These are phyloP conservation scores for Ptychochromis oligacanthus DNA, from an alignment of 2,113 vertebrate species.

Conservation along the genomic window DNA sequence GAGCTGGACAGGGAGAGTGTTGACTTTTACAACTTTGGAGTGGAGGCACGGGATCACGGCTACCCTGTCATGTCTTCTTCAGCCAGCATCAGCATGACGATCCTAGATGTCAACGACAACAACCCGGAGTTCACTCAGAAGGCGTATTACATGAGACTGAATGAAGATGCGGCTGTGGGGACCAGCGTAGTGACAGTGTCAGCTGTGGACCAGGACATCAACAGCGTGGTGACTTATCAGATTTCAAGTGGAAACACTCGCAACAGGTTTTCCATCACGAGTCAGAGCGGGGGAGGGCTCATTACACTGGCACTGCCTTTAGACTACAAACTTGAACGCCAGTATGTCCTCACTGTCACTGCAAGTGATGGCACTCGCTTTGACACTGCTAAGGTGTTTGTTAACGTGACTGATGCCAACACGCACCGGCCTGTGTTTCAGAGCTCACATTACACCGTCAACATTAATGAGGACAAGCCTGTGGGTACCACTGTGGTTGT, in stretches of 20 bases:
- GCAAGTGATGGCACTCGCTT: conserved; percentile 91
- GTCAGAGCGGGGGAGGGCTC: conserved; percentile 91
- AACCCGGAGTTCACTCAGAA: conserved; percentile 92
- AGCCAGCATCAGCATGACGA: conserved; percentile 90
- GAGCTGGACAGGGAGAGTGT: conserved; percentile 91
- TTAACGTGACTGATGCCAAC: conserved; percentile 96
- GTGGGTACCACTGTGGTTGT: conserved; percentile 91
- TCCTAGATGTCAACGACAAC: conserved; percentile 96
- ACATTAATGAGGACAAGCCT: conserved; percentile 89
- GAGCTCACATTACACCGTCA: conserved; percentile 96
- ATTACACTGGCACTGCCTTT: conserved; percentile 91
- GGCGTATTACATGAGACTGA: conserved; percentile 88
- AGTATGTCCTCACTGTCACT: conserved; percentile 88
- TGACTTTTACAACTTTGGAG: conserved; percentile 92
- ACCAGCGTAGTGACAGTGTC: conserved; percentile 94
- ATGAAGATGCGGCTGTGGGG: conserved; percentile 92
- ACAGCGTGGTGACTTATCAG: conserved; percentile 95
- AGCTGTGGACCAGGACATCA: conserved; percentile 90
- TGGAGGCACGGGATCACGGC: conserved; percentile 92
- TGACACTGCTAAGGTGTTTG: conserved; percentile 87
- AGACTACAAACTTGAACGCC: conserved; percentile 96
- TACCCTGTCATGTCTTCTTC: conserved; percentile 87
- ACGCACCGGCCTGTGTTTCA: conserved; percentile 96
- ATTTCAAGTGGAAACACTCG: conserved; percentile 95
- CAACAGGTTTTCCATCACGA: conserved; percentile 97